A percentile compares a stretch with the other conserved stretches of the same genome.
Evolutionary conservation across 2,797 vertebrate genomes (phyloP).

Genomic region (Cynodonichthys magdalenae): DNA sequence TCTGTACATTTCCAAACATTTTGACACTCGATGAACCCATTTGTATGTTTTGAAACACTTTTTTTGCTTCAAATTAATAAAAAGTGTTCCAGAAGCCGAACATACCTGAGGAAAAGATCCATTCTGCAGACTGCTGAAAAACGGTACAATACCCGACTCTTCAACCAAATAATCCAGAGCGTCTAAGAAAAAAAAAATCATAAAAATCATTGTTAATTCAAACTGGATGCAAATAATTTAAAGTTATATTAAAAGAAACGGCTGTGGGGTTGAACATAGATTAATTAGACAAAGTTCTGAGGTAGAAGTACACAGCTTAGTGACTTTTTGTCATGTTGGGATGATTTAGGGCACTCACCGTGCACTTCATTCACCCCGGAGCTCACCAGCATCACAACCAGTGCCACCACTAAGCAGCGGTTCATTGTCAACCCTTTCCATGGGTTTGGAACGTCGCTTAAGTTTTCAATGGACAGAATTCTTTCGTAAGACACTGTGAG

Average conservation of each 20-base stretch:
- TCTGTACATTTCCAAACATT: too few species aligned
- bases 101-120: conserved; percentile 71
- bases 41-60: too few species aligned
- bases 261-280: not conserved
- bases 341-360: conserved; percentile 77
- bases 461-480: conserved; percentile 72
- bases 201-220: not conserved
- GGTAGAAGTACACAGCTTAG: not conserved
- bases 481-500: conserved; percentile 75
- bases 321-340: not conserved
- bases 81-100: not conserved
- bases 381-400: conserved; percentile 85
- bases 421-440: conserved; percentile 92
- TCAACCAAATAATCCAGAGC: conserved; percentile 73
- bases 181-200: conserved; percentile 61
- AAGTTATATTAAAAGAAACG: not conserved
- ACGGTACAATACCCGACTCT: conserved; percentile 53
- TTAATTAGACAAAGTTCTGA: not conserved
- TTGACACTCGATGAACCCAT: not conserved
- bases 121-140: conserved; percentile 59
- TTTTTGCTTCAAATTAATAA: not conserved
- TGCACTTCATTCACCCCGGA: conserved; percentile 87
- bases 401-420: conserved; percentile 87
- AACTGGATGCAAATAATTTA: not conserved
- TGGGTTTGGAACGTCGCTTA: conserved; percentile 82